Conservation (phyloP, 2,113 vertebrate species). For the Elachura formosa region DNA sequence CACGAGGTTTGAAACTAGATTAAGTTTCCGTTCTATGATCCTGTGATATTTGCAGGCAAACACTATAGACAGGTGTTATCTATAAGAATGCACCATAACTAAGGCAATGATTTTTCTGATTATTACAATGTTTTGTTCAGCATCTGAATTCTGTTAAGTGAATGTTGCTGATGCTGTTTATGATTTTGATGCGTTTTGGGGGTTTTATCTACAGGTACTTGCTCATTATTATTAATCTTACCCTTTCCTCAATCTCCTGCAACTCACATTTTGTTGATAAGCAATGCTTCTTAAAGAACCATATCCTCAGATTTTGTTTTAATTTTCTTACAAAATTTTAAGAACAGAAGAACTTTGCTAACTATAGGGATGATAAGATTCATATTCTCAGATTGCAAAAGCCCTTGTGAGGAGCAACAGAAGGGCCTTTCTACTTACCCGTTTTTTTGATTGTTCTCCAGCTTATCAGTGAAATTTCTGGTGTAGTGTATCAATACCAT, state of each 20-base stretch:
- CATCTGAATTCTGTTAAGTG: neutral
- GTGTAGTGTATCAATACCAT: neutral
- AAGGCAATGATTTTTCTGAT: neutral
- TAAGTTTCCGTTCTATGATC: neutral
- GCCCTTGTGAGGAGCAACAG: neutral
- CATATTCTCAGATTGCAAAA: neutral
- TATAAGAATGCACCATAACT: neutral
- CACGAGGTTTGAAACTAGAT: neutral
- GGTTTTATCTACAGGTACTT: neutral
- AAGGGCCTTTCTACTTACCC: neutral
- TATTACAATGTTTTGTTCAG: neutral
- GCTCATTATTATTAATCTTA: neutral
- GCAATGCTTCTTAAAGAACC: neutral
- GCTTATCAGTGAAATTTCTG: neutral
- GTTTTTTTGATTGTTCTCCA: neutral
- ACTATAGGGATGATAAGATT: neutral
- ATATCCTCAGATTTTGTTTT: neutral
- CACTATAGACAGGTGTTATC: neutral
- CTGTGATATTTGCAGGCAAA: neutral
- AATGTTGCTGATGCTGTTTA: neutral
- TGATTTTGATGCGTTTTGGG: neutral
- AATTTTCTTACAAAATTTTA: neutral
- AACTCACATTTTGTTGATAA: neutral
- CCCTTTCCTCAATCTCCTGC: neutral
- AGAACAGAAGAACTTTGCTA: neutral